Evolutionary conservation across 2,797 vertebrate species (phyloP), one percentile per base, ranked within the genome.

Genomic region (Sebastes diploproa): DNA sequence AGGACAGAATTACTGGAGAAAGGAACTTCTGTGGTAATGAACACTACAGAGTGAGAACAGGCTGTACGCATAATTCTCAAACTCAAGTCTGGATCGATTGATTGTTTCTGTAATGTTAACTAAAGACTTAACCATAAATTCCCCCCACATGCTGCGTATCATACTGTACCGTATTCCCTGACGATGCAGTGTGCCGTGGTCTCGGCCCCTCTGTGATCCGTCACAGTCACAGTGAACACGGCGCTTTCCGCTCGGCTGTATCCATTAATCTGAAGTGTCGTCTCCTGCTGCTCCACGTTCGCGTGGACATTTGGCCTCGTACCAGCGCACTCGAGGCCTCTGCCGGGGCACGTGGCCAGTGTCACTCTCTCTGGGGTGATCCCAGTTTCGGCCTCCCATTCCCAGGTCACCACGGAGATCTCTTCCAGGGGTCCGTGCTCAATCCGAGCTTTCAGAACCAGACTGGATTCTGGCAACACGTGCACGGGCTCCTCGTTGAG

Each of bases 81-180:
- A 16, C 25, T 65, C 18, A 18, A 38, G 18, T 58, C n/a, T 54
- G 3, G 5, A 68, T 30, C 5, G 7, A 34, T 10, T 8, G 18
- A 2, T 20, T n/a, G 46, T 13, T 58, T 58, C 64, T 46, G 18
- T 3, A 56, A n/a, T 20, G 27, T 14, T 23, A 1, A 30, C 8
- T 12, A 6, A 7, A 23, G 14, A 32, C 8, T 4, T 22, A 3
- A 30, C 23, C 61, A 8, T n/a, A 22, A 72, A 46, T 56, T 22
- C 30, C 20, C 8, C 50, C 50, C 9, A 13, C 22, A n/a, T 71
- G 66, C 60, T 20, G 63, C 13, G 2, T 9, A 4, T 77, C 68
- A 56, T 82, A 90, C 93, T 59, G 58, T 95, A 96, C 95, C 92
- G 3, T 96, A 96, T 66, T 94, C 93, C 61, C 93, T 88, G 83